phyloP scores from a whole-genome alignment of 2,888 invertebrate genomes.

The Notodonta dromedarius region DNA sequence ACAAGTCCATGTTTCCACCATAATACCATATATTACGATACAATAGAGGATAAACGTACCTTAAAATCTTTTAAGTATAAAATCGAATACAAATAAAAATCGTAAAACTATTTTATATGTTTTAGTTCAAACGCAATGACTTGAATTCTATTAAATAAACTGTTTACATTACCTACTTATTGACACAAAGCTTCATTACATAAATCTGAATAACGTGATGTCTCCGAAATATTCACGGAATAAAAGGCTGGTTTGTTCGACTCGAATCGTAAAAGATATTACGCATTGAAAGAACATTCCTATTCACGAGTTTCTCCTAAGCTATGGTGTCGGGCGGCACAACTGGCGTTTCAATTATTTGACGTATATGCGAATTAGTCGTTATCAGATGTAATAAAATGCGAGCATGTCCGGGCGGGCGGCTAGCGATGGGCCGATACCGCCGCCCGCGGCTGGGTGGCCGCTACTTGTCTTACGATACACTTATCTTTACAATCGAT shows the following conservation, averaged over 20 bases:
- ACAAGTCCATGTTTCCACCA: conserved; percentile 17
- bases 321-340: conserved; percentile 32
- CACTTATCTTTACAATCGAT: conserved; percentile 83
- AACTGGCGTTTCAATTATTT: conserved; percentile 71
- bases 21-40: conserved; percentile 21
- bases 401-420: conserved; percentile 59
- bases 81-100: conserved; percentile 36
- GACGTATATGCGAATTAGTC: conserved; percentile 78
- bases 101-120: conserved; percentile 18
- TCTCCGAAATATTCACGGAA: conserved; percentile 31
- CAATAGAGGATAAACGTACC: conserved; percentile 25
- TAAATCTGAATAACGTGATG: conserved; percentile 33
- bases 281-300: conserved; percentile 55
- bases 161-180: conserved; percentile 38
- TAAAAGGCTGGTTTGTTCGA: conserved; percentile 41
- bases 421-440: conserved; percentile 48
- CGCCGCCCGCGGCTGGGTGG: conserved; percentile 67
- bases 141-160: conserved; percentile 32
- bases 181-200: conserved; percentile 28
- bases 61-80: conserved; percentile 15
- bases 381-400: conserved; percentile 82
- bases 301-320: conserved; percentile 33
- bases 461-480: conserved; percentile 83
- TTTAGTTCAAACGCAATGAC: conserved; percentile 36
- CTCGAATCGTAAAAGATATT: conserved; percentile 49